phyloP scores from a whole-genome alignment of 2,797 vertebrate genomes.

The Epinephelus awoara region DNA sequence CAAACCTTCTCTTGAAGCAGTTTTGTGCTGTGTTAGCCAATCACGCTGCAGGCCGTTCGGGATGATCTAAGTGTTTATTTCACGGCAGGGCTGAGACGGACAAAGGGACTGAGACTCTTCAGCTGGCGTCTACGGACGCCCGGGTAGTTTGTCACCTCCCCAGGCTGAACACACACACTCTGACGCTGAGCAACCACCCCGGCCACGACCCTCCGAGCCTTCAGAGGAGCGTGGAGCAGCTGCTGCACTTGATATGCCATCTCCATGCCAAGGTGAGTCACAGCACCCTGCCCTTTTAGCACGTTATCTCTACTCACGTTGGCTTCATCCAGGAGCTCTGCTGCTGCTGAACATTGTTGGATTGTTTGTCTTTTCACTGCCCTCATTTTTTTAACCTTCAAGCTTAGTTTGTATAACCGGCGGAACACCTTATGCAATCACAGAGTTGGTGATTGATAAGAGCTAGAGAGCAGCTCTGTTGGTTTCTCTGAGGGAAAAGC shows the following conservation, averaged over 20 bases:
- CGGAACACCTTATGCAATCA: slow-evolving; percentile 81
- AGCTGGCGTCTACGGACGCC: slow-evolving; percentile 80
- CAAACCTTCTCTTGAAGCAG: slow-evolving; percentile 39
- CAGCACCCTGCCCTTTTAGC: slow-evolving; percentile 40
- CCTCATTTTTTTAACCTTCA: slow-evolving; percentile 70
- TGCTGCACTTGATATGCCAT: slow-evolving; percentile 84
- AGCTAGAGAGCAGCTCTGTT: slow-evolving; percentile 39
- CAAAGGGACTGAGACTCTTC: slow-evolving; percentile 78
- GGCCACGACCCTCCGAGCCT: slow-evolving; percentile 76
- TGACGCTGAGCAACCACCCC: slow-evolving; percentile 84
- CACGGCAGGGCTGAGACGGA: slow-evolving; percentile 86
- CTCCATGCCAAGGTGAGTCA: slow-evolving; percentile 80
- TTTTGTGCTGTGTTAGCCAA: slow-evolving; percentile 43
- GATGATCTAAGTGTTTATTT: slow-evolving; percentile 72
- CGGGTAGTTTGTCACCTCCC: slow-evolving; percentile 88
- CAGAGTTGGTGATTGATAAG: slow-evolving; percentile 72
- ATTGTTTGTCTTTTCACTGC: slow-evolving; percentile 77
- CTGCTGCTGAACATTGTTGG: slow-evolving; percentile 49
- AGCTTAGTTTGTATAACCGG: slow-evolving; percentile 70
- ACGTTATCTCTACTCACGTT: slow-evolving; percentile 22
- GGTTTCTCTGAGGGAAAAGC: slow-evolving; percentile 38
- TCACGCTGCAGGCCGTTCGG: slow-evolving; percentile 11
- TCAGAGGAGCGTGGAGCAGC: slow-evolving; percentile 84
- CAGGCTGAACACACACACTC: slow-evolving; percentile 88
- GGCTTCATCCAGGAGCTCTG: slow-evolving; percentile 38